Conservation (phyloP, 1,140 invertebrate species). For the Teleopsis dalmanni region DNA sequence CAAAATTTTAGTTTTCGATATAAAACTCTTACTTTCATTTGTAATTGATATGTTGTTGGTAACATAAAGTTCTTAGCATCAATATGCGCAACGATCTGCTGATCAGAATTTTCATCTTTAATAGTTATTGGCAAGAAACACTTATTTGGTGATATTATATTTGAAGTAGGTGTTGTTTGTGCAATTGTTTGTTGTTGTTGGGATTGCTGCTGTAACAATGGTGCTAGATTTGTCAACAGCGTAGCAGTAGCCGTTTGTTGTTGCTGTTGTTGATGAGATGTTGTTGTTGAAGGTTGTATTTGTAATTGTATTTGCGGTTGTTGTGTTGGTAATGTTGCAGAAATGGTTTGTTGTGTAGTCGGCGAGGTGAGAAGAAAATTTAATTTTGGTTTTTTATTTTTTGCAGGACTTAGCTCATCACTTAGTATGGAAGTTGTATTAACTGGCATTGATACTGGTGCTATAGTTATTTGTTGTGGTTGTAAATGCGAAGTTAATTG, state of each 20-base stretch:
- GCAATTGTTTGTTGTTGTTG: slow-evolving; percentile 21
- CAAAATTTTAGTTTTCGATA: background rate
- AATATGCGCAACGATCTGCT: slow-evolving; percentile 42
- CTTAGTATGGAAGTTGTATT: slow-evolving; percentile 5
- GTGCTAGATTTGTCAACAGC: slow-evolving; percentile 4
- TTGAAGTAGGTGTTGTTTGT: slow-evolving; percentile 15
- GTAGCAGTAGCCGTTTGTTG: slow-evolving; percentile 6
- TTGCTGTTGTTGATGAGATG: slow-evolving; percentile 9
- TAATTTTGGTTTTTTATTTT: slow-evolving; percentile 45
- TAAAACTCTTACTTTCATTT: slow-evolving; percentile 33
- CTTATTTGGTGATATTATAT: slow-evolving; percentile 36
- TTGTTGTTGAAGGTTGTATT: slow-evolving; percentile 17
- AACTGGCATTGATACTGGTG: slow-evolving; percentile 6
- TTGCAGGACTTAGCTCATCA: slow-evolving; percentile 17
- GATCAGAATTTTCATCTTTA: slow-evolving; percentile 40
- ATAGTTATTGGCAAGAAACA: slow-evolving; percentile 41
- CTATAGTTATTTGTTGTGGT: slow-evolving; percentile 9
- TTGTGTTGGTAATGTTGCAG: slow-evolving; percentile 8
- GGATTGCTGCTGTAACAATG: background rate
- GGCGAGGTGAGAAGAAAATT: slow-evolving; percentile 38
- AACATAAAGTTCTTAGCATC: slow-evolving; percentile 41
- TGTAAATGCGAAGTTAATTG: slow-evolving; percentile 27
- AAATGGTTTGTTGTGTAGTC: slow-evolving; percentile 11
- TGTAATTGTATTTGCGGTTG: slow-evolving; percentile 42
- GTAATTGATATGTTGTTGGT: slow-evolving; percentile 41